A percentile compares a stretch with the other conserved stretches of the same genome.
phyloP scores from a whole-genome alignment of 2,888 invertebrate genomes.

The Dyspetes luteomarginatus region DNA sequence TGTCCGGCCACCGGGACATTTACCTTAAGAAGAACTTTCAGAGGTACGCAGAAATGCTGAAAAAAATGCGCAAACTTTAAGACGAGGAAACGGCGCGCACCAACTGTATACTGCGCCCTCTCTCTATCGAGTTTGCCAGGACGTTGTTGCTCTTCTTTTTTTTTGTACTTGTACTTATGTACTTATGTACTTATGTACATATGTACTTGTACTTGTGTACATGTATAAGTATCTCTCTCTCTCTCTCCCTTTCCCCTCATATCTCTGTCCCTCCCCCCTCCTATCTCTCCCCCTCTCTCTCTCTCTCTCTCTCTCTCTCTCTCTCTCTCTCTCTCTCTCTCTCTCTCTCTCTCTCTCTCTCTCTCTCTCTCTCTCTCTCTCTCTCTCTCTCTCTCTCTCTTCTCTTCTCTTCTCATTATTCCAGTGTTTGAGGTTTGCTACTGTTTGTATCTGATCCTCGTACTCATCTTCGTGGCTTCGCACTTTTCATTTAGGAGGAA shows the following conservation, averaged over 20 bases:
- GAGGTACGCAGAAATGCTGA: too few relatives aligned
- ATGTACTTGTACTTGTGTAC: not conserved
- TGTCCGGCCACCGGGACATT: conserved; percentile 12
- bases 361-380: too few relatives aligned
- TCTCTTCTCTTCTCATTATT: not conserved
- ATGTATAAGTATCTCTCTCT: not conserved
- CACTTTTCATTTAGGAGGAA: conserved; percentile 76
- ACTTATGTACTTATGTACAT: conserved; percentile 8
- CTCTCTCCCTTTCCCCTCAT: too few relatives aligned
- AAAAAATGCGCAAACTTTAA: conserved; percentile 22
- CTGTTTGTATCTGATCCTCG: conserved; percentile 11
- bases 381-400: too few relatives aligned
- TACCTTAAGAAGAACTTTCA: too few relatives aligned
- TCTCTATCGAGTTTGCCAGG: conserved; percentile 3
- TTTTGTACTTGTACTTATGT: conserved; percentile 30
- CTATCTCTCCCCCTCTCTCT: too few relatives aligned
- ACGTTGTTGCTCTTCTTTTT: conserved; percentile 19
- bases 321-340: too few relatives aligned
- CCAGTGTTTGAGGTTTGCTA: not conserved
- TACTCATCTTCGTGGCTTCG: conserved; percentile 61
- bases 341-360: too few relatives aligned
- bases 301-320: too few relatives aligned
- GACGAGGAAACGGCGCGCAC: conserved; percentile 47
- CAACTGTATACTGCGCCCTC: conserved; percentile 54
- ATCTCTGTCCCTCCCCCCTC: too few relatives aligned